A percentile compares a stretch with the other conserved stretches of the same genome.
Evolutionary conservation across 1,140 invertebrate species (phyloP).

Genomic region (Babylonia areolata): DNA sequence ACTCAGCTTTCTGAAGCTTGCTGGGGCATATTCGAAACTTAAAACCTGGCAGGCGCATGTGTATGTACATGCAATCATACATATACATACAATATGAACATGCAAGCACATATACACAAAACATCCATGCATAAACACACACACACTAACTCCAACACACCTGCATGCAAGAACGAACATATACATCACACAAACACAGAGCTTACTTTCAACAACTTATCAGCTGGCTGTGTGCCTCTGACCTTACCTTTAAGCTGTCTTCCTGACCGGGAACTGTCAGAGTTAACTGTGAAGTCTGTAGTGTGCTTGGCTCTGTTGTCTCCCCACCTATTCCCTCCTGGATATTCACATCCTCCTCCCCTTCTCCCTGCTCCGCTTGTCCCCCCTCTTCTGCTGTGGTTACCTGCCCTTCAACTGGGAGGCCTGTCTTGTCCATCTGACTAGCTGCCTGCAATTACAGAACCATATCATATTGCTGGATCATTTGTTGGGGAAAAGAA

Average conservation of each 20-base stretch:
- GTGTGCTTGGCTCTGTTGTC: background rate
- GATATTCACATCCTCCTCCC: background rate
- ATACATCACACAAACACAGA: background rate
- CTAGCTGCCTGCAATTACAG: conserved; percentile 16
- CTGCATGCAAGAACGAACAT: background rate
- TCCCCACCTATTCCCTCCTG: background rate
- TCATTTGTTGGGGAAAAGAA: no score
- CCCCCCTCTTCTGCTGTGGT: background rate
- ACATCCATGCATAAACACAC: background rate
- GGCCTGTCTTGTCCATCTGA: background rate
- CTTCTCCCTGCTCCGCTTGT: background rate
- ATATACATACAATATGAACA: background rate
- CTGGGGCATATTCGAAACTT: no score
- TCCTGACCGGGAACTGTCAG: conserved; percentile 32
- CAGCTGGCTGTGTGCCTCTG: no score
- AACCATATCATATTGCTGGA: no score
- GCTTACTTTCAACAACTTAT: no score
- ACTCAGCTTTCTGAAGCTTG: no score
- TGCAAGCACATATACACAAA: background rate
- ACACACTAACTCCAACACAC: background rate
- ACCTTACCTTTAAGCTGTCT: conserved; percentile 4
- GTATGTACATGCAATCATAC: no score
- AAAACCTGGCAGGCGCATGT: no score
- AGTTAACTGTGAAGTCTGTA: conserved; percentile 2
- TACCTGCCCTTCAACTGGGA: background rate